Percentiles rank a stretch among this genome's conserved stretches.
Conservation (phyloP, 2,888 invertebrate species). For the Scaptomyza caliginosa region DNA sequence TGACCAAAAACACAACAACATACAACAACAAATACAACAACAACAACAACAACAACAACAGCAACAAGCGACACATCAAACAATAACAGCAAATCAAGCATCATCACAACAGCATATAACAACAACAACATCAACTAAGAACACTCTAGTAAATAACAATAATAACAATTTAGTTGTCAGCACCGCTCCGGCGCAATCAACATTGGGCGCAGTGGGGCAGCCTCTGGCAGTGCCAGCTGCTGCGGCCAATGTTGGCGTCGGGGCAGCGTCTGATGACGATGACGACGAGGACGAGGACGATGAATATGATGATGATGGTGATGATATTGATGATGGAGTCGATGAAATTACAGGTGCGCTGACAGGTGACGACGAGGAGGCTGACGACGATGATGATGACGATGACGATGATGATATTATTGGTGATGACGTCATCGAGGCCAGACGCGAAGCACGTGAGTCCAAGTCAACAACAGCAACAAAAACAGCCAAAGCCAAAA, state of each 20-base stretch:
- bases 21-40: conserved; percentile 49
- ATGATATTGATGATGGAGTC: conserved; percentile 85
- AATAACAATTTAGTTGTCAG: conserved; percentile 53
- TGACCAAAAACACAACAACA: conserved; percentile 67
- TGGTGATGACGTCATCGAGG: conserved; percentile 87
- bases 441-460: conserved; percentile 92
- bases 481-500: conserved; percentile 81
- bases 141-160: conserved; percentile 62
- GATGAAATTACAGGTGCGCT: conserved; percentile 88
- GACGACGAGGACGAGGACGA: conserved; percentile 54
- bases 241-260: conserved; percentile 62
- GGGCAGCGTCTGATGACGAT: conserved; percentile 85
- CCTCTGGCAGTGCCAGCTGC: conserved; percentile 33
- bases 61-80: conserved; percentile 61
- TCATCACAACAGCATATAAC: conserved; percentile 66
- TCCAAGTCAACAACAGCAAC: conserved; percentile 87
- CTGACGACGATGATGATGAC: conserved; percentile 87
- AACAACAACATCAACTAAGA: conserved; percentile 55
- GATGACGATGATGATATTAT: conserved; percentile 89
- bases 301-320: conserved; percentile 59
- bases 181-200: conserved; percentile 40
- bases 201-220: conserved; percentile 39
- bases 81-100: conserved; percentile 59
- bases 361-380: conserved; percentile 88
- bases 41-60: conserved; percentile 42